Evolutionary conservation across 2,797 vertebrate species (phyloP).

Genomic region (Sarcophilus harrisii): DNA sequence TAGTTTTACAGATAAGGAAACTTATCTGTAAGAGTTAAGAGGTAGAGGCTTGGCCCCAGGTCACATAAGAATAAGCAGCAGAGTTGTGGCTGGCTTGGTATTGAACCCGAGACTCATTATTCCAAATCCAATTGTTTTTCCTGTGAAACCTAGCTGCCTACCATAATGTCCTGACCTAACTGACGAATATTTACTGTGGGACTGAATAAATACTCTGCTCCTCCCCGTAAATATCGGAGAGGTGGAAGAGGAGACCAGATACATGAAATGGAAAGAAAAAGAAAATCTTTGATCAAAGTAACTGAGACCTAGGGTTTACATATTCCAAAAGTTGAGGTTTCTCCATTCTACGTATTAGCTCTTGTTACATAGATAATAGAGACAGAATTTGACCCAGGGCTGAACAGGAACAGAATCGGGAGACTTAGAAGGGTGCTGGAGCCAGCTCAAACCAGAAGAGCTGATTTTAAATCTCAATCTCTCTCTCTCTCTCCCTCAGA

Average conservation of each 20-base stretch:
- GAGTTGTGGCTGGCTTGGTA: neutral
- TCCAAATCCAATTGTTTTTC: neutral
- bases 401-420: neutral
- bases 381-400: neutral
- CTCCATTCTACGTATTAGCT: neutral
- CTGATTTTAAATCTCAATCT: neutral
- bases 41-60: neutral
- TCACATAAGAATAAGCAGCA: neutral
- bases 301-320: no score
- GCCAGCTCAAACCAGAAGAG: neutral
- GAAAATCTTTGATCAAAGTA: neutral
- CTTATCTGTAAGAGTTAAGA: neutral
- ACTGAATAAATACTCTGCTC: neutral
- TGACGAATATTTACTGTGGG: conserved; percentile 11
- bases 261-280: neutral
- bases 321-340: neutral
- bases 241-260: neutral
- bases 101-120: neutral
- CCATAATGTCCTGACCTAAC: neutral
- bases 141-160: neutral
- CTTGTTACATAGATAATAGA: neutral
- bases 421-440: neutral
- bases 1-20: neutral
- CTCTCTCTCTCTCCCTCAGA: neutral
- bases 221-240: neutral